These are phyloP conservation scores for Epinephelus malabaricus DNA, from an alignment of 2,797 vertebrate species.

Conservation along the genomic window DNA sequence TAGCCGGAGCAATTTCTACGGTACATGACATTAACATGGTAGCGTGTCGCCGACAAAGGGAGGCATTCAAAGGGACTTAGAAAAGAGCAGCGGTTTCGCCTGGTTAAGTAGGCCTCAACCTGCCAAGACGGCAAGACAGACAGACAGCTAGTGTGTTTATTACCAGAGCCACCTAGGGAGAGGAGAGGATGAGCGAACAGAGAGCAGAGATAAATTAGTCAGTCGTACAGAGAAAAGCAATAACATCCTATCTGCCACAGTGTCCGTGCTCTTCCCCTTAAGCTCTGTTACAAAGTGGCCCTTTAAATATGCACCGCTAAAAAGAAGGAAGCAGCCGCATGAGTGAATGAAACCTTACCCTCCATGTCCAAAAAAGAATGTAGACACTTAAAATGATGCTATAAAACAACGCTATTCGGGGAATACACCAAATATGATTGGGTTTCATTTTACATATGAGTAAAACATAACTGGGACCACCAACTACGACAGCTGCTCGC, in stretches of 20 bases:
- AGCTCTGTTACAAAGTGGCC: conserved; percentile 29
- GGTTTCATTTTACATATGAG: conserved; percentile 71
- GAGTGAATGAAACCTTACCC: conserved; percentile 55
- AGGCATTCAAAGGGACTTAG: conserved; percentile 85
- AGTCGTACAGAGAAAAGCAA: conserved; percentile 39
- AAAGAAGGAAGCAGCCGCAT: conserved; percentile 39
- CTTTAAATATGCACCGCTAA: conserved; percentile 46
- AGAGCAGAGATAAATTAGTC: conserved; percentile 27
- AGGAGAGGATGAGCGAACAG: conserved; percentile 34
- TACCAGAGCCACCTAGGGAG: conserved; percentile 80
- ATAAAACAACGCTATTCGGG: conserved; percentile 55
- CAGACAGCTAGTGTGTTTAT: conserved; percentile 88
- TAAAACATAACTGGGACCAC: conserved; percentile 74
- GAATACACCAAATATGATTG: conserved; percentile 39
- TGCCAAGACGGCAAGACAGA: conserved; percentile 82
- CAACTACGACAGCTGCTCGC: conserved; percentile 72
- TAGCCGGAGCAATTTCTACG: conserved; percentile 99
- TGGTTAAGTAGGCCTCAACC: conserved; percentile 87
- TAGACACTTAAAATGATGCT: conserved; percentile 52
- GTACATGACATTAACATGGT: conserved; percentile 99
- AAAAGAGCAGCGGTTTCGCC: conserved; percentile 84
- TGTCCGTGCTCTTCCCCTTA: conserved; percentile 22
- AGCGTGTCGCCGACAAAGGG: conserved; percentile 86
- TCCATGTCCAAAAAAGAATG: conserved; percentile 56
- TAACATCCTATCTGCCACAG: conserved; percentile 32